Conservation (phyloP, 23 tunicate species). For the Ciona savignyi region DNA sequence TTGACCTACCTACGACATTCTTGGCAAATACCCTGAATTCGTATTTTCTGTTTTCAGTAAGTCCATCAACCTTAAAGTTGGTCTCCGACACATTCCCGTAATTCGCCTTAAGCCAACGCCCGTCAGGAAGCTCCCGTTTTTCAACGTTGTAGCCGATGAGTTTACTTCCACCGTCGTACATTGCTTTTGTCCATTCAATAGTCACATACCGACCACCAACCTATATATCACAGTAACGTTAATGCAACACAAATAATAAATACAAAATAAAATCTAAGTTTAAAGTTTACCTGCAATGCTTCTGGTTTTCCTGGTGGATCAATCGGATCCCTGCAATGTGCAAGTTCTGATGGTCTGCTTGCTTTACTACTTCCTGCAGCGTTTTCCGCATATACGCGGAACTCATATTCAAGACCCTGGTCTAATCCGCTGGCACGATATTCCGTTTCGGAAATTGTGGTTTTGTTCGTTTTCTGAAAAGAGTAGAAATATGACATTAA, state of each 20-base stretch:
- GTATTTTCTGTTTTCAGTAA: slow-evolving; percentile 58
- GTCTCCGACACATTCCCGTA: slow-evolving; percentile 66
- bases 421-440: no score
- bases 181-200: slow-evolving; percentile 80
- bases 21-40: slow-evolving; percentile 90
- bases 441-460: no score
- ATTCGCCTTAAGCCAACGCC: slow-evolving; percentile 76
- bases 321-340: slow-evolving; percentile 62
- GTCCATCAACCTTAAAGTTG: slow-evolving; percentile 68
- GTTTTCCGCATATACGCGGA: slow-evolving; percentile 89
- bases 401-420: slow-evolving; percentile 80
- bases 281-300: no score
- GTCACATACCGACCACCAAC: no score
- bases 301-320: no score
- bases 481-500: no score
- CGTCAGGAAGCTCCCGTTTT: slow-evolving; percentile 76
- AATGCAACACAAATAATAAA: background rate
- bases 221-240: no score
- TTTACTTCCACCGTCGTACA: no score
- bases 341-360: slow-evolving; percentile 42
- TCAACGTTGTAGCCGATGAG: slow-evolving; percentile 92
- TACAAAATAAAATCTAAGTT: background rate
- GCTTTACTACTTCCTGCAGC: slow-evolving; percentile 62
- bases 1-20: slow-evolving; percentile 52
- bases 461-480: no score